Evolutionary conservation across 1,140 invertebrate genomes (phyloP), one percentile per base, ranked within the genome.

Genomic region (Aphelinus atriplicis): DNA sequence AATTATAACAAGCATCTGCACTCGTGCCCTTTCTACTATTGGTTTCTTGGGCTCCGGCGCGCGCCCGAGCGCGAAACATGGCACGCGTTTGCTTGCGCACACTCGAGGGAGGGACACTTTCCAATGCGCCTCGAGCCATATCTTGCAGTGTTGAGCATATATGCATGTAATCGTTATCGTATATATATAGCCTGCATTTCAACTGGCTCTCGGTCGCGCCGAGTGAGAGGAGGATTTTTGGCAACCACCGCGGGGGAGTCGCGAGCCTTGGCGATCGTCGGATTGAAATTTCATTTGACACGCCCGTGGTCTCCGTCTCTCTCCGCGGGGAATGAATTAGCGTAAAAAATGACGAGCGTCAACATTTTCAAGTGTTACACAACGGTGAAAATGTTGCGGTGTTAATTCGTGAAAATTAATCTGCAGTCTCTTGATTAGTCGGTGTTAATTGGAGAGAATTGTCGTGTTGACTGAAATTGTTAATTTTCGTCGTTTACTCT

Each of bases 1-100:
- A 73, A 46, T 67, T 3, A 45, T 58, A 66, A 73, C 57, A 45
- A 48, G 7, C 7, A 51, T 4, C 50, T 47, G 69, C 53, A 50
- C 26, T 26, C 4, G 6, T 9, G 56, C 58, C 65, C 57, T 67
- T 73, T 73, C 64, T 73, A 67, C 67, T 67, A 73, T 67, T 73
- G 43, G 43, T 67, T 62, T 66, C 26, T 45, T 7, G 1, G 50
- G 9, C 5, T 45, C 10, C 2, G 50, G 9, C 5, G 46, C 51
- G 50, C 47, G 67, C 7, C 26, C 48, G 55, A 5, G 10, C 3
- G 48, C 7, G 26, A 26, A 26, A 26, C 26, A 26, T 26, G 26
- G 26, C 26, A 26, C 26, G 26, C 26, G 26, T 26, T 26, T 26
- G 26, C 26, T 26, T 26, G 26, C 26, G 26, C 26, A 26, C 26